Evolutionary conservation across 2,888 invertebrate genomes (phyloP).

Genomic region (Abrostola triplasia): DNA sequence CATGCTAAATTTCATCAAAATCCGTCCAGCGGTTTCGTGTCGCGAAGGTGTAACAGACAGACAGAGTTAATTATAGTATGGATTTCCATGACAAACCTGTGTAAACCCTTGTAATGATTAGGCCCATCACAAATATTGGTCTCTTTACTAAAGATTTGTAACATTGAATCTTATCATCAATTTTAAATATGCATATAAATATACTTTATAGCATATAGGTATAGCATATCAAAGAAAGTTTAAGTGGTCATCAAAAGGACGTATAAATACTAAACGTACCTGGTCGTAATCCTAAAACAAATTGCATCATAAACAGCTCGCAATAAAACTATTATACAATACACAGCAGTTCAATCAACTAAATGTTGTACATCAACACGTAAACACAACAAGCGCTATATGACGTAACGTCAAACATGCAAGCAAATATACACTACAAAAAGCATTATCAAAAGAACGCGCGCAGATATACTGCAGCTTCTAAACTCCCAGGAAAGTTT

Average conservation of each 20-base stretch:
- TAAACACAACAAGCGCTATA: conserved; percentile 4
- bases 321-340: conserved; percentile 21
- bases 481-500: not conserved
- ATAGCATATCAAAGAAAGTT: not conserved
- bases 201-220: no score
- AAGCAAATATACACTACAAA: conserved; percentile 21
- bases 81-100: no score
- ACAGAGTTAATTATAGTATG: no score
- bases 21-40: no score
- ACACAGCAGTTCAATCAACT: conserved; percentile 15
- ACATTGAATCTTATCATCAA: no score
- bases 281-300: conserved; percentile 3
- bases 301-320: conserved; percentile 1
- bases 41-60: no score
- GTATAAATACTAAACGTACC: not conserved
- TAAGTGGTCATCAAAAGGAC: not conserved
- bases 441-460: conserved; percentile 13
- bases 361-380: not conserved
- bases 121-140: no score
- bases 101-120: no score
- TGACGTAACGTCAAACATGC: conserved; percentile 13
- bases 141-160: no score
- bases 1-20: no score
- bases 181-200: no score
- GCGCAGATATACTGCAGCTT: conserved; percentile 12